A percentile compares a stretch with the other conserved stretches of the same genome.
Conservation (phyloP, 2,113 vertebrate species). For the Pholis gunnellus region DNA sequence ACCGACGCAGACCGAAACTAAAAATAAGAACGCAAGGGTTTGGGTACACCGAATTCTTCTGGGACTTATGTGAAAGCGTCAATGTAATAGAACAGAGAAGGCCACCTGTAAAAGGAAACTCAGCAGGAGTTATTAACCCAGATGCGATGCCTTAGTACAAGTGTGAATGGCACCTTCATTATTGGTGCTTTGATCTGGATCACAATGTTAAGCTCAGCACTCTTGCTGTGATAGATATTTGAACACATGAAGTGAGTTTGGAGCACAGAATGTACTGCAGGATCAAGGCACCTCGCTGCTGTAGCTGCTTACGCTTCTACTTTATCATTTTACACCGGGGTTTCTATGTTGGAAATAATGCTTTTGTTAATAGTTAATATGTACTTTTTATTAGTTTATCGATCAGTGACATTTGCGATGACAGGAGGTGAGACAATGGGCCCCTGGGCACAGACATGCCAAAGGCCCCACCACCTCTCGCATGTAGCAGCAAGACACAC, state of each 20-base stretch:
- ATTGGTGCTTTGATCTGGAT: slow-evolving; percentile 48
- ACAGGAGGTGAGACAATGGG: background rate
- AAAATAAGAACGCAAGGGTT: slow-evolving; percentile 58
- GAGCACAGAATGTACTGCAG: background rate
- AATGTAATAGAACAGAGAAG: slow-evolving; percentile 29
- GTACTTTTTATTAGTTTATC: background rate
- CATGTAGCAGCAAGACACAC: no score
- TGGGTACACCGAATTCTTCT: slow-evolving; percentile 33
- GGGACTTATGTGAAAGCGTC: slow-evolving; percentile 52
- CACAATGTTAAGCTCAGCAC: slow-evolving; percentile 51
- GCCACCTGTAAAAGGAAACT: slow-evolving; percentile 47
- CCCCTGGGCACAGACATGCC: background rate
- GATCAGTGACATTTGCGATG: background rate
- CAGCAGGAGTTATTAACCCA: slow-evolving; percentile 41
- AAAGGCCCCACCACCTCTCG: no score
- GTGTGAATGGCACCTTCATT: slow-evolving; percentile 55
- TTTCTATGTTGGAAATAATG: background rate
- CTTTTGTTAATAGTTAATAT: background rate
- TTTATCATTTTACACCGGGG: background rate
- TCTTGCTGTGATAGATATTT: slow-evolving; percentile 52
- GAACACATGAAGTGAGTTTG: slow-evolving; percentile 28
- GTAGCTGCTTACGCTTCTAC: background rate
- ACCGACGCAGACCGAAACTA: slow-evolving; percentile 50
- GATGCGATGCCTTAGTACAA: slow-evolving; percentile 22
- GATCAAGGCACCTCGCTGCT: background rate